These are phyloP conservation scores for Polypterus bichir DNA, from an alignment of 2,113 vertebrate species.

Conservation along the genomic window DNA sequence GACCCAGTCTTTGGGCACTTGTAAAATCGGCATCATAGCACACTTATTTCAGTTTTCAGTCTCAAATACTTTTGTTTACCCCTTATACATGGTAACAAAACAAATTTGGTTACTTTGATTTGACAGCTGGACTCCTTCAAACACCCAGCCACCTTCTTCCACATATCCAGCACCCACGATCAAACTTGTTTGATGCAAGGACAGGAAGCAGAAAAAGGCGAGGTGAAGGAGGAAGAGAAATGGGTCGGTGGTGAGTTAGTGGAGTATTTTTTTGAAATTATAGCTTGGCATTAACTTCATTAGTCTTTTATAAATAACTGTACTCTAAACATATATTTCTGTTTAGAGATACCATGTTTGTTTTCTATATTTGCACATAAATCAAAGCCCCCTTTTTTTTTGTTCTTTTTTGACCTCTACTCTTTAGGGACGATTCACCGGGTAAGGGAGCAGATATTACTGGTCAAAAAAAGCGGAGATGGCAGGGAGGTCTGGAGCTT, in stretches of 20 bases:
- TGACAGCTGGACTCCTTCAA: slow-evolving; percentile 28
- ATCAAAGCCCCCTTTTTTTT: neutral
- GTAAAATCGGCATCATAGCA: too few species aligned
- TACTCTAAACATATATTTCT: too few species aligned
- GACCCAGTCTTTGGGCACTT: too few species aligned
- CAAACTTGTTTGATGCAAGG: slow-evolving; percentile 23
- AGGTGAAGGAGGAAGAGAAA: slow-evolving; percentile 20
- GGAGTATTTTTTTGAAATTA: neutral
- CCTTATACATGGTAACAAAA: too few species aligned
- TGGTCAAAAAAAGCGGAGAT: slow-evolving; percentile 28
- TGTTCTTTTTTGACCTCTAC: too few species aligned
- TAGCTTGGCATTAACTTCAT: too few species aligned
- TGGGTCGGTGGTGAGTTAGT: slow-evolving; percentile 27
- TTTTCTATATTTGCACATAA: too few species aligned
- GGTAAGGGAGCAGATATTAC: slow-evolving; percentile 21
- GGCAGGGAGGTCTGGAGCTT: slow-evolving; percentile 17
- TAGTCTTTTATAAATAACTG: too few species aligned
- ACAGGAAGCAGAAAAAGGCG: slow-evolving; percentile 26
- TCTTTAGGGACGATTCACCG: neutral
- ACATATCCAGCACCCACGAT: slow-evolving; percentile 20
- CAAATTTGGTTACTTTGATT: too few species aligned
- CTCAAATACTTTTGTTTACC: too few species aligned
- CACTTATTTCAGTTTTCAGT: too few species aligned
- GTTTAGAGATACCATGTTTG: too few species aligned
- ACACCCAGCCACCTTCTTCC: slow-evolving; percentile 22